phyloP scores from a whole-genome alignment of 2,113 vertebrate species.

The Pavo muticus region DNA sequence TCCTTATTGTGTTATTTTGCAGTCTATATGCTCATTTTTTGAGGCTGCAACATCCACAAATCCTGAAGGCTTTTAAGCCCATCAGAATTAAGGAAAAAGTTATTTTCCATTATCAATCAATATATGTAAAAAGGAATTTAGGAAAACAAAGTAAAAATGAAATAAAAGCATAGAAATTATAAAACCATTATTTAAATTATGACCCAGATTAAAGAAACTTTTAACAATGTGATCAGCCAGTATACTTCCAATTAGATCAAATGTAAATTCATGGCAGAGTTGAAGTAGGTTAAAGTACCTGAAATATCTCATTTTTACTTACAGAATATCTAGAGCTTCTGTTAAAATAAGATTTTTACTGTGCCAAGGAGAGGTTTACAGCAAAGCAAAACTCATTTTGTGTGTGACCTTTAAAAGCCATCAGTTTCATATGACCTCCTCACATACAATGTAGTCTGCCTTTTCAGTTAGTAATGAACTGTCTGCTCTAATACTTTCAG shows the following conservation, averaged over 20 bases:
- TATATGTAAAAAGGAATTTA: background rate
- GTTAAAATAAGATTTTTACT: conserved; percentile 34
- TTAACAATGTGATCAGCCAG: background rate
- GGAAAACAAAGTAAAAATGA: conserved; percentile 9
- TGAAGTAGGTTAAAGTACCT: background rate
- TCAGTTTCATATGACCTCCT: conserved; percentile 57
- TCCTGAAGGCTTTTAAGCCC: background rate
- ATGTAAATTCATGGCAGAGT: background rate
- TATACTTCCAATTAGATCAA: background rate
- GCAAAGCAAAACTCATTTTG: conserved; percentile 48
- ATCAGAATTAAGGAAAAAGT: background rate
- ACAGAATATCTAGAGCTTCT: background rate
- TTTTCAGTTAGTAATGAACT: conserved; percentile 58
- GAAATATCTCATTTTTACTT: conserved; percentile 19
- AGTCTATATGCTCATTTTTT: background rate
- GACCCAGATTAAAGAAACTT: background rate
- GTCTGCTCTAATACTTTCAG: conserved; percentile 44
- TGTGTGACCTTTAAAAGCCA: conserved; percentile 61
- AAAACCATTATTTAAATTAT: background rate
- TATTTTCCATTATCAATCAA: background rate
- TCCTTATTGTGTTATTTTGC: background rate
- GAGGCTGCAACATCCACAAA: background rate
- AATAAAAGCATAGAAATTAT: background rate
- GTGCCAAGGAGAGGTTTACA: background rate
- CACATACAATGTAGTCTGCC: background rate